Evolutionary conservation across 2,113 vertebrate species (phyloP).

Genomic region (Sceloporus tristichus): DNA sequence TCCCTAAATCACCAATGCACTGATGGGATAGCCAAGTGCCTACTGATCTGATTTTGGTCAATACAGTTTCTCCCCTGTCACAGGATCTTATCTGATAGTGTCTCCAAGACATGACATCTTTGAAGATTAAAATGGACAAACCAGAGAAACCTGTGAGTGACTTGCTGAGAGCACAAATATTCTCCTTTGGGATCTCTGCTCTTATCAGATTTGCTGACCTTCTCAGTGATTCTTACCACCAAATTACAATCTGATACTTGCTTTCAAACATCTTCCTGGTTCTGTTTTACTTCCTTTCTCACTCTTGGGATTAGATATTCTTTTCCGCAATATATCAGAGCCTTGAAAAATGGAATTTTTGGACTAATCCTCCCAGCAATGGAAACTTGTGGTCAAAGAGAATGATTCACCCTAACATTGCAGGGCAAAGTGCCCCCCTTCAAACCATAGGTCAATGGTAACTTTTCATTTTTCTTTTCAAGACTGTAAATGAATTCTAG

Average conservation of each 20-base stretch:
- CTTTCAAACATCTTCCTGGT: background rate
- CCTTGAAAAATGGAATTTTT: too few species aligned
- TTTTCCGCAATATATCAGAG: too few species aligned
- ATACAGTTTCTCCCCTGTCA: conserved; percentile 5
- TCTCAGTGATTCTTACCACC: conserved; percentile 55
- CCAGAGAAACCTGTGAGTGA: conserved; percentile 53
- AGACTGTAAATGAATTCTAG: too few species aligned
- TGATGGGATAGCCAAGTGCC: background rate
- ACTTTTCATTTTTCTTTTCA: too few species aligned
- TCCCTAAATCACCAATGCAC: background rate
- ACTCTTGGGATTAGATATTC: too few species aligned
- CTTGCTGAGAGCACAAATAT: conserved; percentile 43
- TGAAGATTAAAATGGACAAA: conserved; percentile 53
- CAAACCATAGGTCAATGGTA: too few species aligned
- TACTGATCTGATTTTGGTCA: conserved; percentile 32
- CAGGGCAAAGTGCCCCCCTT: too few species aligned
- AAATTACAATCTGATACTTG: conserved; percentile 52
- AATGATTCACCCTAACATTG: too few species aligned
- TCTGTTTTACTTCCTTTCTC: too few species aligned
- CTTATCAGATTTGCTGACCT: conserved; percentile 60
- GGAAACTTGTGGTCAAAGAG: too few species aligned
- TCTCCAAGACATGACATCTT: conserved; percentile 35
- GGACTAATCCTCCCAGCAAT: too few species aligned
- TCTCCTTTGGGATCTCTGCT: conserved; percentile 49
- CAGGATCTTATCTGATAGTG: conserved; percentile 42